Percentiles rank a stretch among this genome's conserved stretches.
These are phyloP conservation scores for Phasianus colchicus DNA, from an alignment of 2,113 vertebrate genomes.

Conservation along the genomic window DNA sequence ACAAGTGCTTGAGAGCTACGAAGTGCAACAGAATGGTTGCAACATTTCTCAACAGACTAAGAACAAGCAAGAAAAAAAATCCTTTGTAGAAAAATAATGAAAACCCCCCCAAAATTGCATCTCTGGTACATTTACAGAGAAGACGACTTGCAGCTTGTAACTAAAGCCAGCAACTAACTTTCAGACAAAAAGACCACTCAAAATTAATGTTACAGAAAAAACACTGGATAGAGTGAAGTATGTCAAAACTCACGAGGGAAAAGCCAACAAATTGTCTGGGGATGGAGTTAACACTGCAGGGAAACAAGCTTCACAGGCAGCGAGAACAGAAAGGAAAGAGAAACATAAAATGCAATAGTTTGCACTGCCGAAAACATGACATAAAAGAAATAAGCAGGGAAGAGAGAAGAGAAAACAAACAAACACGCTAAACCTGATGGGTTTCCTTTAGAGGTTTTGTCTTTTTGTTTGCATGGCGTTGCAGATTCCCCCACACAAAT, in stretches of 20 bases:
- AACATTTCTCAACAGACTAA: background rate
- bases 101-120: background rate
- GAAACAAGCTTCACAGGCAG: background rate
- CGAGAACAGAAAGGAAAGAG: background rate
- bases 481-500: fast-evolving
- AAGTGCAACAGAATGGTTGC: background rate
- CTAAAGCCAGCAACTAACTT: background rate
- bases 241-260: background rate
- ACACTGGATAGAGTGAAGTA: background rate
- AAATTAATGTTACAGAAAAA: conserved; percentile 6
- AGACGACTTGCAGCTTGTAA: background rate
- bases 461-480: background rate
- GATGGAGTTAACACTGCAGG: background rate
- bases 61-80: background rate
- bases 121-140: background rate
- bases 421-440: background rate
- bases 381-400: background rate
- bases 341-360: background rate
- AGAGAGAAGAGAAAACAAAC: background rate
- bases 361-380: background rate
- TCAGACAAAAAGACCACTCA: background rate
- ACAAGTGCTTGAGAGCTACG: background rate
- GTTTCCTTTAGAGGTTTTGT: background rate
- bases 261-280: background rate
- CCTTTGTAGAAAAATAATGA: background rate